Conservation (phyloP, 2,888 invertebrate species). For the Monoplex corrugatus region DNA sequence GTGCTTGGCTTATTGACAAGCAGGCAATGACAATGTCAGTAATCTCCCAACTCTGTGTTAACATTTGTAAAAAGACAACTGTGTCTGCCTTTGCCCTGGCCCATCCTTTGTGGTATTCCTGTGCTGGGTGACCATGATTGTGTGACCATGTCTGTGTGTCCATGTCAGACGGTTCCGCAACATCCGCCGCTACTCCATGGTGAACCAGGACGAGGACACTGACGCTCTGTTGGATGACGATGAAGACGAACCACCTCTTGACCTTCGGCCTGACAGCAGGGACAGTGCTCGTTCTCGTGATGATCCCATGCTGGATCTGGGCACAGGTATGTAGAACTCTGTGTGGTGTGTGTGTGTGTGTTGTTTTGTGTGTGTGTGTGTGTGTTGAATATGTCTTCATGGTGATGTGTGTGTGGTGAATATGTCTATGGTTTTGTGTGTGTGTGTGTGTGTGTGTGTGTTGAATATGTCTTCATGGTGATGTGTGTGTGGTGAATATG, state of each 20-base stretch:
- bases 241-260: conserved; percentile 64
- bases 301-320: conserved; percentile 58
- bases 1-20: too few species aligned
- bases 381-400: not conserved
- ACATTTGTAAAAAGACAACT: too few species aligned
- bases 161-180: conserved; percentile 60
- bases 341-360: not conserved
- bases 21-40: too few species aligned
- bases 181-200: conserved; percentile 60
- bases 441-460: too few species aligned
- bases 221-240: conserved; percentile 63
- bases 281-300: conserved; percentile 46
- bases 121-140: too few species aligned
- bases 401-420: too few species aligned
- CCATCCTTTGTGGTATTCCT: too few species aligned
- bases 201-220: conserved; percentile 58
- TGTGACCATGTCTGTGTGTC: conserved; percentile 54
- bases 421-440: too few species aligned
- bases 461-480: too few species aligned
- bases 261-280: conserved; percentile 60
- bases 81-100: too few species aligned
- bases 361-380: not conserved
- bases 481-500: too few species aligned
- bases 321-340: conserved; percentile 58
- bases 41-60: too few species aligned